Percentiles rank a stretch among this genome's conserved stretches.
These are phyloP conservation scores for Clytia hemisphaerica DNA, from an alignment of 30 jellyfish, hydroid and myxozoan species.

Conservation along the genomic window DNA sequence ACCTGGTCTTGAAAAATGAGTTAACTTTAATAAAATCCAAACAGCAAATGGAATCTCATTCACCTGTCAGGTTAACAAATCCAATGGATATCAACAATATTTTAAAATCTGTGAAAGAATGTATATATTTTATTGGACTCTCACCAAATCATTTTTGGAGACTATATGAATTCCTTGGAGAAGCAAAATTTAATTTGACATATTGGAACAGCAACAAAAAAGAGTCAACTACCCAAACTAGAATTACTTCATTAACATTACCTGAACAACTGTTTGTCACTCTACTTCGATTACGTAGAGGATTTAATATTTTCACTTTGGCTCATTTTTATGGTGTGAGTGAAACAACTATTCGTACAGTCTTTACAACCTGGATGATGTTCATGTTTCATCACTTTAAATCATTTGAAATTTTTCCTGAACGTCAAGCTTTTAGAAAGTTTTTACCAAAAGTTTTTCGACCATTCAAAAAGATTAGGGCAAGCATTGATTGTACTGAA, in stretches of 20 bases:
- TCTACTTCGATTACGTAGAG: conserved; percentile 31
- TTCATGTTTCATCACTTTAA: conserved; percentile 32
- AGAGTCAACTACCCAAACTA: too few species aligned
- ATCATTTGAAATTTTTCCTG: conserved; percentile 41
- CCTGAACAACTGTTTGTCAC: conserved; percentile 33
- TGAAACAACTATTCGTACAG: conserved; percentile 22
- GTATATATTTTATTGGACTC: conserved; percentile 27
- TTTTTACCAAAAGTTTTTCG: conserved; percentile 20
- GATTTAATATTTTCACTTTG: conserved; percentile 27
- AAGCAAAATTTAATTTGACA: too few species aligned
- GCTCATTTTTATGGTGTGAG: conserved; percentile 39
- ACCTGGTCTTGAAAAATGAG: conserved; percentile 8
- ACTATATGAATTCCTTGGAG: conserved; percentile 34
- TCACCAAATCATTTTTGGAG: conserved; percentile 39
- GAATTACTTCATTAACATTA: neutral
- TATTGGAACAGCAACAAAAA: neutral
- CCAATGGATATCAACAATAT: conserved; percentile 2
- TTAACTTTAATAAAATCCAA: too few species aligned
- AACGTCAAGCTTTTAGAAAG: neutral
- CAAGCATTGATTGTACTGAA: conserved; percentile 36
- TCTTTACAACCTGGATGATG: conserved; percentile 42
- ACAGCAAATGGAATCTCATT: too few species aligned
- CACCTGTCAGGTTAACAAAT: too few species aligned
- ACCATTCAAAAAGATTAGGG: conserved; percentile 10
- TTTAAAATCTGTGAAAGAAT: neutral